These are phyloP conservation scores for Psilanteris sp. DNA, from an alignment of 1,140 invertebrate genomes.

Conservation along the genomic window DNA sequence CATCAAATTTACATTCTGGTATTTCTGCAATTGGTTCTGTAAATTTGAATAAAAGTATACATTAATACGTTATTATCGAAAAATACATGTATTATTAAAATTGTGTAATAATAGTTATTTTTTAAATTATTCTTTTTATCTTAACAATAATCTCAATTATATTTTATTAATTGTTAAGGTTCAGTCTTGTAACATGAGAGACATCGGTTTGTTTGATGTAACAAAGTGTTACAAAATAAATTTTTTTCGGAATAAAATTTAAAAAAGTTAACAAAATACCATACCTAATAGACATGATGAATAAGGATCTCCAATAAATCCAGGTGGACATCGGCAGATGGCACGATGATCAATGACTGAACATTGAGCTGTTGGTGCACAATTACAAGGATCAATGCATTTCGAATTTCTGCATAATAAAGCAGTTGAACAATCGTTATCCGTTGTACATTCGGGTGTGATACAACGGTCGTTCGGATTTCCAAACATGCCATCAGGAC, in stretches of 20 bases:
- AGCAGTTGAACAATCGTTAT: constrained; percentile 87
- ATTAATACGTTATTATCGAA: no score
- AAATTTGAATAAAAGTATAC: constrained; percentile 25
- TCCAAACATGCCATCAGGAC: constrained; percentile 86
- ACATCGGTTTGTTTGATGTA: no score
- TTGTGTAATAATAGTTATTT: no score
- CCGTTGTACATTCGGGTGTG: constrained; percentile 86
- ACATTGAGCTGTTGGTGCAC: constrained; percentile 86
- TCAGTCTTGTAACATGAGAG: no score
- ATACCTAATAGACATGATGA: constrained; percentile 83
- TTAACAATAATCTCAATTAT: no score
- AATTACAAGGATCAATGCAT: constrained; percentile 90
- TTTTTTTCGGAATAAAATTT: no score
- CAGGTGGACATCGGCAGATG: constrained; percentile 89
- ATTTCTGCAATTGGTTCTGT: constrained; percentile 80
- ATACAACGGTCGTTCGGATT: constrained; percentile 88
- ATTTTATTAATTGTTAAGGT: no score
- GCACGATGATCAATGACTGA: constrained; percentile 88
- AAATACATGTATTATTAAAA: no score
- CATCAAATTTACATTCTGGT: constrained; percentile 88
- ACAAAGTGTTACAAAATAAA: no score
- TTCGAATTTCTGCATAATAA: constrained; percentile 87
- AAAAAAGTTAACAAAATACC: no score
- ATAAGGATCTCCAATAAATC: constrained; percentile 89
- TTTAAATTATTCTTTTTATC: no score